Percentiles rank a stretch among this genome's conserved stretches.
Conservation (phyloP, 2,888 invertebrate species). For the Xestia c-nigrum region DNA sequence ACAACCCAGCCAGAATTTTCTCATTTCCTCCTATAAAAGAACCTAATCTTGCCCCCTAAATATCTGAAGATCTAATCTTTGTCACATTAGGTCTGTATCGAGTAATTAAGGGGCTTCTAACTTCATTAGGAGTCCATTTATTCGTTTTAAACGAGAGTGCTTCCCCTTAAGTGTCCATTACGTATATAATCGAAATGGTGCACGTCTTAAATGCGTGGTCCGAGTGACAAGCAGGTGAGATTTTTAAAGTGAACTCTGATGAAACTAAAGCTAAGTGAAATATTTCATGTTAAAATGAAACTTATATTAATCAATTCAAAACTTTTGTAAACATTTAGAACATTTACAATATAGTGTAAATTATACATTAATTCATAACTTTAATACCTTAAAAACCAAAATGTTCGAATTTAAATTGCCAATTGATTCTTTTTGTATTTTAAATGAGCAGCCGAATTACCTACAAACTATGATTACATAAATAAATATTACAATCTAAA, state of each 20-base stretch:
- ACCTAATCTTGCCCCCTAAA: constrained; percentile 34
- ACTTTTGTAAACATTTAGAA: no score
- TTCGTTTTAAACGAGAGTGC: constrained; percentile 75
- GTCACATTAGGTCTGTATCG: constrained; percentile 74
- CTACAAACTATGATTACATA: constrained; percentile 4
- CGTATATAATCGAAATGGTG: constrained; percentile 73
- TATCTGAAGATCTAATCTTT: constrained; percentile 67
- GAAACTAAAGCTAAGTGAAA: not conserved
- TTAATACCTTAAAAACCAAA: not conserved
- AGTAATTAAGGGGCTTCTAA: constrained; percentile 78
- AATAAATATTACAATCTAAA: constrained; percentile 1
- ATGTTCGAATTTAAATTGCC: not conserved
- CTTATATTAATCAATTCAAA: no score
- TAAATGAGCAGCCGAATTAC: constrained; percentile 3
- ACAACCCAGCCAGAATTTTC: not conserved
- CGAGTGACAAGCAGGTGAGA: constrained; percentile 37
- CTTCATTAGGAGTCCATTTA: constrained; percentile 80
- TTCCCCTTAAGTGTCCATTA: constrained; percentile 75
- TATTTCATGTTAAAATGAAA: not conserved
- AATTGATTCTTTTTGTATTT: not conserved
- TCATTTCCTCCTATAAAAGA: constrained; percentile 1
- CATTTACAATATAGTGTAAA: not conserved
- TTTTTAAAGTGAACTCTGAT: not conserved
- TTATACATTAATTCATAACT: not conserved
- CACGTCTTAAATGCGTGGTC: constrained; percentile 60